Percentiles rank a stretch among this genome's conserved stretches.
Conservation (phyloP, 2,888 invertebrate genomes). For the Heterodera filipjevi region DNA sequence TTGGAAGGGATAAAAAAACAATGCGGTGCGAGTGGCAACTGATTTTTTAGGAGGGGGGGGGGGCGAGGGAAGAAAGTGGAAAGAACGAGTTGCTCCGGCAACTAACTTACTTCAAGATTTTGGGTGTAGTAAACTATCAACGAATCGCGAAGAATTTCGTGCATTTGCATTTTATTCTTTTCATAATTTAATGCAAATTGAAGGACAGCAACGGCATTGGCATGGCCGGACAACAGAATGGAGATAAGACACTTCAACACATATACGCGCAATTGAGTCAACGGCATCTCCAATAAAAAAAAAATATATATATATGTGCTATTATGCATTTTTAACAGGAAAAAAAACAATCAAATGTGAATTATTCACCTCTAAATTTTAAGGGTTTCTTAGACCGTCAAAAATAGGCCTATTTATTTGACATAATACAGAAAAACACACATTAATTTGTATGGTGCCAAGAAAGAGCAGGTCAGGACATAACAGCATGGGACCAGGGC, state of each 20-base stretch:
- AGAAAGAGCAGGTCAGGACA: conserved; percentile 92
- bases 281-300: conserved; percentile 59
- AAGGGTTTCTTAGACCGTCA: no score
- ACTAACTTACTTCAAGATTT: conserved; percentile 33
- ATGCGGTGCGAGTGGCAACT: no score
- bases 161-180: conserved; percentile 20
- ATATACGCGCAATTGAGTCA: conserved; percentile 75
- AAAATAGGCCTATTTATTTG: no score
- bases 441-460: conserved; percentile 79
- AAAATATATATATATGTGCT: neutral
- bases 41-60: no score
- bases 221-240: conserved; percentile 90
- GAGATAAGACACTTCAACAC: conserved; percentile 85
- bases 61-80: no score
- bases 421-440: conserved; percentile 19
- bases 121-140: conserved; percentile 39
- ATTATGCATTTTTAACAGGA: neutral
- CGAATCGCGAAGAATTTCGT: conserved; percentile 33
- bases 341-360: no score
- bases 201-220: conserved; percentile 91
- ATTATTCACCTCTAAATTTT: neutral
- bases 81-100: no score
- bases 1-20: no score
- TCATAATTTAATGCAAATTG: conserved; percentile 83
- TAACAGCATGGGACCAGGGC: conserved; percentile 32